phyloP scores from a whole-genome alignment of 2,797 vertebrate genomes.

The Galago senegalensis region DNA sequence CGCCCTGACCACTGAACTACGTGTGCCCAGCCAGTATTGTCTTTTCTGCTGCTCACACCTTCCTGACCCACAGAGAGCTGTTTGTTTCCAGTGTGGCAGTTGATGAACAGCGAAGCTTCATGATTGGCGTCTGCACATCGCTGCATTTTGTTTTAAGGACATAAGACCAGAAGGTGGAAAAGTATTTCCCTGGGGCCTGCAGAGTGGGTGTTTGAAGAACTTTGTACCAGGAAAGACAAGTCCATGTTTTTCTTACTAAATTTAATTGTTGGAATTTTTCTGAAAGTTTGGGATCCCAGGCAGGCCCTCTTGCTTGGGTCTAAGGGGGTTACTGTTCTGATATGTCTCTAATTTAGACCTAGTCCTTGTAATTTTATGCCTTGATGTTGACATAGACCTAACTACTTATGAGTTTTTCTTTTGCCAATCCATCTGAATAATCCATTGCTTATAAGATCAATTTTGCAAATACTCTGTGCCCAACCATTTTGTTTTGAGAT shows the following conservation, averaged over 20 bases:
- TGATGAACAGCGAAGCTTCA: not conserved
- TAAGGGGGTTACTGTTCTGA: not conserved
- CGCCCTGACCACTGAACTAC: no score
- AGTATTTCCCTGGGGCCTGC: not conserved
- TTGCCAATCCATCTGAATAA: not conserved
- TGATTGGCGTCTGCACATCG: not conserved
- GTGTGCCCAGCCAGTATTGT: not conserved
- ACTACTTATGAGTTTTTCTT: not conserved
- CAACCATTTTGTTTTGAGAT: not conserved
- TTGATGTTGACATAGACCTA: not conserved
- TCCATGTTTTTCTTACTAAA: not conserved
- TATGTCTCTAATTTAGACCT: not conserved
- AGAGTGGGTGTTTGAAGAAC: not conserved
- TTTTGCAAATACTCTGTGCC: conserved; percentile 20
- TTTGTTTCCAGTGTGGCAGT: not conserved
- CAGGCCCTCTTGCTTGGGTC: not conserved
- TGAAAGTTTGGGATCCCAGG: not conserved
- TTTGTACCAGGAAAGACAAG: not conserved
- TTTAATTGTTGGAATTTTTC: not conserved
- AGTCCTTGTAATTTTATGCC: not conserved
- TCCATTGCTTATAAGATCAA: not conserved
- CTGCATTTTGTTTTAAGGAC: not conserved
- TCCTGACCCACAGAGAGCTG: not conserved
- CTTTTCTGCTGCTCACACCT: not conserved
- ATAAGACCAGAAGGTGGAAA: not conserved